These are phyloP conservation scores for Pseudomugil gertrudae DNA, from an alignment of 2,797 vertebrate species.

Conservation along the genomic window DNA sequence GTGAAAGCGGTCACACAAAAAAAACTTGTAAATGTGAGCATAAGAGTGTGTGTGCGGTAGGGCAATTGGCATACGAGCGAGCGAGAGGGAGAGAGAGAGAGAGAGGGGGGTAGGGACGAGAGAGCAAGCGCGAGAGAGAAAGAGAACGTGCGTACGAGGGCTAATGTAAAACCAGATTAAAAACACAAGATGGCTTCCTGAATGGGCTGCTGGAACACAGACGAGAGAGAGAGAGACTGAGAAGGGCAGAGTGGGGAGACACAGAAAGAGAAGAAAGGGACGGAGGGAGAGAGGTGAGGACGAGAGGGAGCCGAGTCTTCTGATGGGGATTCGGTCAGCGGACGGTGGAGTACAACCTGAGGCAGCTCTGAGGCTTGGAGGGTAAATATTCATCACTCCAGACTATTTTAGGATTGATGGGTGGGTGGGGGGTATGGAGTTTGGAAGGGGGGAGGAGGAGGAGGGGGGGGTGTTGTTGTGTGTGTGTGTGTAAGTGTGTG, in stretches of 20 bases:
- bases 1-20: conserved; percentile 70
- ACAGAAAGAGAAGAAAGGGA: conserved; percentile 61
- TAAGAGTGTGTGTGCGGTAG: conserved; percentile 58
- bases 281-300: conserved; percentile 66
- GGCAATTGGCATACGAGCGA: conserved; percentile 73
- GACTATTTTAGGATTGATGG: conserved; percentile 73
- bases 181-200: conserved; percentile 90
- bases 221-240: conserved; percentile 66
- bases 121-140: conserved; percentile 65
- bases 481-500: neutral
- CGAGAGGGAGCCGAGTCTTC: conserved; percentile 73
- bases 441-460: neutral
- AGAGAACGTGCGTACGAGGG: conserved; percentile 76
- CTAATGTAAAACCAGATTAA: conserved; percentile 86
- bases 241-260: conserved; percentile 65
- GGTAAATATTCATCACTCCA: conserved; percentile 84
- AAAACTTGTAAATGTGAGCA: conserved; percentile 45
- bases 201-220: conserved; percentile 82
- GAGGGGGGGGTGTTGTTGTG: neutral
- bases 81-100: conserved; percentile 51
- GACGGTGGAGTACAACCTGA: conserved; percentile 74
- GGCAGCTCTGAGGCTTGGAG: conserved; percentile 78
- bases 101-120: conserved; percentile 45
- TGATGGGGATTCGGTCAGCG: conserved; percentile 82
- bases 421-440: conserved; percentile 39